Conservation (phyloP, 2,113 vertebrate species). For the Xenotilapia leptura region DNA sequence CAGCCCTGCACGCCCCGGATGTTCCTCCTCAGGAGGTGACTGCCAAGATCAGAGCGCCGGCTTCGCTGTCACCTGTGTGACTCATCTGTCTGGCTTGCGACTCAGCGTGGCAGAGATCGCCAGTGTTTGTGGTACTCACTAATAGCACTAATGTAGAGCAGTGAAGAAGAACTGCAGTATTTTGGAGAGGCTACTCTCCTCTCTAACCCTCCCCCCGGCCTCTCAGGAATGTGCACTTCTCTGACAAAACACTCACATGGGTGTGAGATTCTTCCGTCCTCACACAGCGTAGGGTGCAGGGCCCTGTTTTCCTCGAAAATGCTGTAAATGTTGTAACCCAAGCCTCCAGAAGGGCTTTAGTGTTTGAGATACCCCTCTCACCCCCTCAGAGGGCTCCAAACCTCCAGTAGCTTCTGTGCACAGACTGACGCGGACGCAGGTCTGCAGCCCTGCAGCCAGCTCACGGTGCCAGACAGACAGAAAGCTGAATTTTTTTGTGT, state of each 20-base stretch:
- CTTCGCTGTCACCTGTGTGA: not conserved
- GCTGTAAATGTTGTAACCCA: not conserved
- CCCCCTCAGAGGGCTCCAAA: not conserved
- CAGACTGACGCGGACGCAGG: rapidly evolving
- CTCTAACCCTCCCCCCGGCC: not conserved
- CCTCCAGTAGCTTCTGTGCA: not conserved
- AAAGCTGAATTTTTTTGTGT: not conserved
- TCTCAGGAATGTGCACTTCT: slow-evolving; percentile 43
- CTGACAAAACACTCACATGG: slow-evolving; percentile 48
- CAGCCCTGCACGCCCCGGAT: not conserved
- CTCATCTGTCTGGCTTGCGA: not conserved
- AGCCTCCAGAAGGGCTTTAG: not conserved
- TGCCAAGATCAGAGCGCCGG: not conserved
- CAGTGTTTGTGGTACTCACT: slow-evolving; percentile 6
- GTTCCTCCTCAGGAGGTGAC: not conserved
- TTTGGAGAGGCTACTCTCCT: slow-evolving; percentile 1
- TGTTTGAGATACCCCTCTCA: not conserved
- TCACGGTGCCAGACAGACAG: not conserved
- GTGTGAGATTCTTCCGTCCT: slow-evolving; percentile 33
- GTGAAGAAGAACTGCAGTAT: slow-evolving; percentile 18
- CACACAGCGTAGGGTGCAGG: not conserved
- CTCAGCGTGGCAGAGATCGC: not conserved
- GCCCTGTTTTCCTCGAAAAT: not conserved
- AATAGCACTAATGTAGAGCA: slow-evolving; percentile 10
- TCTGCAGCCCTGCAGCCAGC: not conserved